phyloP scores from a whole-genome alignment of 2,888 invertebrate species.

The Dynastes grantii region DNA sequence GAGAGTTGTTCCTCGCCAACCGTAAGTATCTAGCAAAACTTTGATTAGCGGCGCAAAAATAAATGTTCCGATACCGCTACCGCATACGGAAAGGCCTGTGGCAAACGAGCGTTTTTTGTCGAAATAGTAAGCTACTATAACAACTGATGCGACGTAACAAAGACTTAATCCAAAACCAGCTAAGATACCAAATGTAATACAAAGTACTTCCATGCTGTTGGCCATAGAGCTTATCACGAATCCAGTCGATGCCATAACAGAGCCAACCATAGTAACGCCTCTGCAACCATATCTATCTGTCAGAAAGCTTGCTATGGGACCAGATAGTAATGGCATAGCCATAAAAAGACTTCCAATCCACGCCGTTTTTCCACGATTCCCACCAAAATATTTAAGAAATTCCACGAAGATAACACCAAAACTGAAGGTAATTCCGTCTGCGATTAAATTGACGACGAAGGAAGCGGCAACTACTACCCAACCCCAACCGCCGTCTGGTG shows the following conservation, averaged over 20 bases:
- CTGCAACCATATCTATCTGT: slow-evolving; percentile 90
- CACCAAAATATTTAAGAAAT: slow-evolving; percentile 88
- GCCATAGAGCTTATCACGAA: slow-evolving; percentile 85
- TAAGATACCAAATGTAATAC: slow-evolving; percentile 87
- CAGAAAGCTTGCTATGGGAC: slow-evolving; percentile 88
- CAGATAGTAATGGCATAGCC: slow-evolving; percentile 90
- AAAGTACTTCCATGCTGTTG: slow-evolving; percentile 83
- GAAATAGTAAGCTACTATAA: slow-evolving; percentile 92
- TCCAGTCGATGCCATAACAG: slow-evolving; percentile 82
- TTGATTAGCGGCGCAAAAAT: slow-evolving; percentile 88
- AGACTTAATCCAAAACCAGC: slow-evolving; percentile 89
- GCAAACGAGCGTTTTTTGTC: slow-evolving; percentile 88
- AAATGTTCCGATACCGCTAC: slow-evolving; percentile 91
- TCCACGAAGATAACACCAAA: slow-evolving; percentile 93
- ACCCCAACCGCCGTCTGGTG: slow-evolving; percentile 94
- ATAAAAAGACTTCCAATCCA: slow-evolving; percentile 94
- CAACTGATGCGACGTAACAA: slow-evolving; percentile 92
- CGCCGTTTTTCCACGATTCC: slow-evolving; percentile 89
- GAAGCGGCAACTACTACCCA: slow-evolving; percentile 94
- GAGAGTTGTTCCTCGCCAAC: slow-evolving; percentile 88
- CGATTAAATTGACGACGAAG: slow-evolving; percentile 91
- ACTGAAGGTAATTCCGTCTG: slow-evolving; percentile 93
- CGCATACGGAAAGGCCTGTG: slow-evolving; percentile 89
- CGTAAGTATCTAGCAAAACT: slow-evolving; percentile 82
- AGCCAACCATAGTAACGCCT: slow-evolving; percentile 84